A percentile compares a stretch with the other conserved stretches of the same genome.
Evolutionary conservation across 2,888 invertebrate genomes (phyloP).

Genomic region (Cantharis rufa): DNA sequence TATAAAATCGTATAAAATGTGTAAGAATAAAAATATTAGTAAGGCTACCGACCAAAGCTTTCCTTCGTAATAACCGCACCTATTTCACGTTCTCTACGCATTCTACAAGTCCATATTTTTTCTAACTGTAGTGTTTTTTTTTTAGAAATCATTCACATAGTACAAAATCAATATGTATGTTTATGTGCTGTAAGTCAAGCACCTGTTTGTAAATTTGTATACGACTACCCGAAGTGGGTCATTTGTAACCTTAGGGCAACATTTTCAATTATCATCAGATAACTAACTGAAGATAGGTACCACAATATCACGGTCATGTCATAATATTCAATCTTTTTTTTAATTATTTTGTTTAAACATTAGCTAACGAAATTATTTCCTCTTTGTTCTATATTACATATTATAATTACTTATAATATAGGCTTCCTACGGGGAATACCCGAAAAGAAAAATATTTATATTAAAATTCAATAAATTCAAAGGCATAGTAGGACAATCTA

Average conservation of each 20-base stretch:
- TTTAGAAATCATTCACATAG: background rate
- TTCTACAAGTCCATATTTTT: slow-evolving; percentile 16
- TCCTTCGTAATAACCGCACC: slow-evolving; percentile 13
- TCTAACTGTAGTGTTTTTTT: slow-evolving; percentile 16
- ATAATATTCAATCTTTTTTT: background rate
- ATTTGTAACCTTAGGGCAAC: background rate
- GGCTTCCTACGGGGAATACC: too few relatives aligned
- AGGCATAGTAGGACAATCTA: background rate
- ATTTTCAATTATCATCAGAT: slow-evolving; percentile 3
- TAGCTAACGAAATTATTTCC: background rate
- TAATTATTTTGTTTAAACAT: too few relatives aligned
- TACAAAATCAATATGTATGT: background rate
- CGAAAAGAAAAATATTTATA: too few relatives aligned
- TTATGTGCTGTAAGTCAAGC: background rate
- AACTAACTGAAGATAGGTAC: background rate
- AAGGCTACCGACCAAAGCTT: background rate
- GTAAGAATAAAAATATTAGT: background rate
- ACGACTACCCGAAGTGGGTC: background rate
- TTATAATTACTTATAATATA: too few relatives aligned
- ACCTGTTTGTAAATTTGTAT: background rate
- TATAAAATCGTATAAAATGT: background rate
- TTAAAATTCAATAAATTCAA: too few relatives aligned
- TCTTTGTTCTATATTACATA: background rate
- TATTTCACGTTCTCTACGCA: slow-evolving; percentile 23
- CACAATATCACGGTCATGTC: background rate